These are phyloP conservation scores for Cantharis rufa DNA, from an alignment of 2,888 invertebrate genomes.

Conservation along the genomic window DNA sequence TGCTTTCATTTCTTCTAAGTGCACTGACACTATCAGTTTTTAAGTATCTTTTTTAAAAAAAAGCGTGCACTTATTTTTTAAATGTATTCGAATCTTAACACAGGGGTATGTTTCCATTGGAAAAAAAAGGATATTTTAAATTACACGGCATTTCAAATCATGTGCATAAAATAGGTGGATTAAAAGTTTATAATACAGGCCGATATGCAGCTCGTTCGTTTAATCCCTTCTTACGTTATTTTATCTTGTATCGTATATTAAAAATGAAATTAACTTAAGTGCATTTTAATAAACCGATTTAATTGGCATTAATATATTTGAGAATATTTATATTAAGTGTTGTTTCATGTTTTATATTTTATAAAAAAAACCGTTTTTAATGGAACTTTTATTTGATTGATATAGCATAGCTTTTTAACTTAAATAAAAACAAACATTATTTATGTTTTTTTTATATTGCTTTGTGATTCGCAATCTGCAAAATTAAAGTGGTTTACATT, in stretches of 20 bases:
- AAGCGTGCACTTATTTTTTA: neutral
- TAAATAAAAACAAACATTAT: neutral
- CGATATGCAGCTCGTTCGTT: slow-evolving; percentile 11
- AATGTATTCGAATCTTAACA: neutral
- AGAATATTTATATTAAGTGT: slow-evolving; percentile 25
- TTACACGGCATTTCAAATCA: neutral
- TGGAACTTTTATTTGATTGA: slow-evolving; percentile 15
- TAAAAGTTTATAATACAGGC: neutral
- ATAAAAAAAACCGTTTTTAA: slow-evolving; percentile 14
- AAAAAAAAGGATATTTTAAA: neutral
- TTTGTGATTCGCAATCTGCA: neutral
- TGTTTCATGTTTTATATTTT: slow-evolving; percentile 23
- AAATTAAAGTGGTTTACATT: neutral
- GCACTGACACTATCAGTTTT: slow-evolving; percentile 34
- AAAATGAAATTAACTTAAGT: slow-evolving; percentile 21
- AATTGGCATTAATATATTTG: slow-evolving; percentile 19
- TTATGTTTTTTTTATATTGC: neutral
- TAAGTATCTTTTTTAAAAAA: slow-evolving; percentile 4
- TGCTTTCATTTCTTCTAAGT: slow-evolving; percentile 34
- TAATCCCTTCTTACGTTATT: slow-evolving; percentile 4
- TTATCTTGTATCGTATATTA: slow-evolving; percentile 16
- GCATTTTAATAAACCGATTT: slow-evolving; percentile 24
- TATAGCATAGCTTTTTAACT: slow-evolving; percentile 3
- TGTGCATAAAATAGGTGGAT: neutral
- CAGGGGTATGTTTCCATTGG: neutral